Evolutionary conservation across 2,797 vertebrate genomes (phyloP).

Genomic region (Pseudochirops cupreus): DNA sequence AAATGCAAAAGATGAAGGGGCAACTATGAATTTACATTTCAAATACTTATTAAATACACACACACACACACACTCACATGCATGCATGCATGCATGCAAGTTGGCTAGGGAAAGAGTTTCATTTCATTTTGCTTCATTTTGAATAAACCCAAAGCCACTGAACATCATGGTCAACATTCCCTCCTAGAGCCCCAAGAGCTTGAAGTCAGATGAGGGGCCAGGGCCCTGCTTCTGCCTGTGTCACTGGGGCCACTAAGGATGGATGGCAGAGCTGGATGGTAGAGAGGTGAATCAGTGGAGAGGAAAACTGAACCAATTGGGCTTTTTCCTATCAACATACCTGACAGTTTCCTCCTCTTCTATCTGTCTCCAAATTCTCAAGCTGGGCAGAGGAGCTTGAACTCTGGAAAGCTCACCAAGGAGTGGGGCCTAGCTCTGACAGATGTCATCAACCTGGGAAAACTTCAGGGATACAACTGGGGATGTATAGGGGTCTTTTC

Average conservation of each 20-base stretch:
- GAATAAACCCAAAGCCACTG: not conserved
- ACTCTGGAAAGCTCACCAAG: not conserved
- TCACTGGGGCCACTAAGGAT: not conserved
- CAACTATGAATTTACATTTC: not conserved
- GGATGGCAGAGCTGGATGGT: not conserved
- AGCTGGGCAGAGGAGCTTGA: not conserved
- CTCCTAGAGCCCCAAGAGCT: not conserved
- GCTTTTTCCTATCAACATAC: not conserved
- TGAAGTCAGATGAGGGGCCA: not conserved
- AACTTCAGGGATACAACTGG: too few species aligned
- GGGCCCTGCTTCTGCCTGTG: not conserved
- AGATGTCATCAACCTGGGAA: not conserved
- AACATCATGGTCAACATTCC: not conserved
- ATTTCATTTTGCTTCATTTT: fast-evolving
- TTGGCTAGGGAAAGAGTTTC: too few species aligned
- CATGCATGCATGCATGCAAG: too few species aligned
- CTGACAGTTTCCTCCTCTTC: not conserved
- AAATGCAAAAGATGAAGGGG: not conserved
- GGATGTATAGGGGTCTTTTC: not conserved
- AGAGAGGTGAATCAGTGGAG: not conserved
- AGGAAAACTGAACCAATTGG: not conserved
- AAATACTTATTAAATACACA: not conserved
- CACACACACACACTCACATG: too few species aligned
- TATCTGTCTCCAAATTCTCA: not conserved
- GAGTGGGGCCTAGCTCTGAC: not conserved